These are phyloP conservation scores for Umimayanthus chanpuru DNA, from an alignment of 92 coral and sea anemone species.

Conservation along the genomic window DNA sequence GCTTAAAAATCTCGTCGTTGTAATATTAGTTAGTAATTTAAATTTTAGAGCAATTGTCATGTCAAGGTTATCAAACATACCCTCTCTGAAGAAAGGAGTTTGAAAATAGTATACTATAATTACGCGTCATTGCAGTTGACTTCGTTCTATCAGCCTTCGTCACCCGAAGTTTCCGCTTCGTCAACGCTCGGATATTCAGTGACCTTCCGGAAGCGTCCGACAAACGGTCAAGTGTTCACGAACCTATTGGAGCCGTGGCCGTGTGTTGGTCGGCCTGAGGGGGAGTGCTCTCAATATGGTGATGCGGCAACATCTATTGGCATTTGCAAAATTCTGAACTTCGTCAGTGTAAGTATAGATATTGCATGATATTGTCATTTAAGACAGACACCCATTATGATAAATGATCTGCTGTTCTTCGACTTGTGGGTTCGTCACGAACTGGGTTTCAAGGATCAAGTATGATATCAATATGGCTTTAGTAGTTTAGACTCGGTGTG, in stretches of 20 bases:
- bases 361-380: constrained; percentile 15
- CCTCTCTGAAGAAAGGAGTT: not conserved
- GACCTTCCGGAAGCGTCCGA: constrained; percentile 39
- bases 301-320: not conserved
- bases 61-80: not conserved
- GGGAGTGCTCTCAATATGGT: constrained; percentile 22
- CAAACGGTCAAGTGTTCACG: constrained; percentile 20
- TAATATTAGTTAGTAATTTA: not conserved
- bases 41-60: not conserved
- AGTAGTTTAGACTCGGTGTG: not conserved
- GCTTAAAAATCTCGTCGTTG: not conserved
- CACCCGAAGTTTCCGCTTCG: constrained; percentile 42
- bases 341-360: constrained; percentile 37
- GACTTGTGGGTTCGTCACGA: not conserved
- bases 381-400: not conserved
- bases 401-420: not conserved
- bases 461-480: not conserved
- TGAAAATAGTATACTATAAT: not conserved
- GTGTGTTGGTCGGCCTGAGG: constrained; percentile 14
- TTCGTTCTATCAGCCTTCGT: not conserved
- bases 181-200: constrained; percentile 30
- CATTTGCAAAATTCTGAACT: constrained; percentile 3
- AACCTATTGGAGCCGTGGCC: constrained; percentile 7
- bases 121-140: not conserved
- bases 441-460: not conserved